These are phyloP conservation scores for Axis porcinus DNA, from an alignment of 2,113 vertebrate species.

Conservation along the genomic window DNA sequence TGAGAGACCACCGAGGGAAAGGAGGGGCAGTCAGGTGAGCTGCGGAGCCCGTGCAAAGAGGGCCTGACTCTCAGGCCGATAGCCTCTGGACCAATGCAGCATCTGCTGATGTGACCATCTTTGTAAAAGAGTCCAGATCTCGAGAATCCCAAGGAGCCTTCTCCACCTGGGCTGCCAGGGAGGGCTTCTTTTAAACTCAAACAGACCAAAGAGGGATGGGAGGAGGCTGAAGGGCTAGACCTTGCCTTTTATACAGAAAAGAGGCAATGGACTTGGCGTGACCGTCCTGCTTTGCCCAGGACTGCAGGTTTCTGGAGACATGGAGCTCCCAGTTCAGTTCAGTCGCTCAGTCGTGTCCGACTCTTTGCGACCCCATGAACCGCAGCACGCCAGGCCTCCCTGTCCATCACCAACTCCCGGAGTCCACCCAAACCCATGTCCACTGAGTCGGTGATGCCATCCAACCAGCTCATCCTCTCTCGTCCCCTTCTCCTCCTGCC, in stretches of 20 bases:
- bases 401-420: no score
- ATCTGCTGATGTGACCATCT: not conserved
- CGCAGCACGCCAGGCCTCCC: no score
- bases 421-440: no score
- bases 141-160: not conserved
- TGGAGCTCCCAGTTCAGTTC: no score
- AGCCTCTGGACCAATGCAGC: not conserved
- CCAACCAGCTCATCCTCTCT: no score
- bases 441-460: no score
- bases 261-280: not conserved
- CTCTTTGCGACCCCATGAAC: no score
- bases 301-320: not conserved
- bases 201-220: not conserved
- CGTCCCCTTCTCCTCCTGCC: no score
- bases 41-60: fast-evolving
- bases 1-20: not conserved
- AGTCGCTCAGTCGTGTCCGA: no score
- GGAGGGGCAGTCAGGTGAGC: not conserved
- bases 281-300: not conserved
- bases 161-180: not conserved
- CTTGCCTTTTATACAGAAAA: not conserved
- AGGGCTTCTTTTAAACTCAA: not conserved
- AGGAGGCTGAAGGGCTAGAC: not conserved
- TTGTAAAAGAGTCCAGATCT: not conserved
- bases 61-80: not conserved